Base-by-base conservation (phyloP, 2,113 vertebrate genomes). In the Bucco capensis region DNA sequence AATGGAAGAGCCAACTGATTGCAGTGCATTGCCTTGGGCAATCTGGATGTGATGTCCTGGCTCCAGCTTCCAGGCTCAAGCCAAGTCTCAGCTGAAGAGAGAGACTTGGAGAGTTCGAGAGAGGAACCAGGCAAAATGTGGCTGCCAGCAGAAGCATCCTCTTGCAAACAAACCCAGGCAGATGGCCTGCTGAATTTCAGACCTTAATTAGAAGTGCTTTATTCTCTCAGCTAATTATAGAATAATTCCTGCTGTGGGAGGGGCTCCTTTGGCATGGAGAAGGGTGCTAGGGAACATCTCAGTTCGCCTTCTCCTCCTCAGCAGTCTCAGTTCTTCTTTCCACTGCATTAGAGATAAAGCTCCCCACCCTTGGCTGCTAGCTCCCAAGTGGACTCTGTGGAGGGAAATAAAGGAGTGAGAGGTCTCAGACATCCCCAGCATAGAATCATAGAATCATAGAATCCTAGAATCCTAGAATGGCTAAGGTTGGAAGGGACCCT, bases 191-290 rank as follows among this genome's bases (percentile, higher is more conserved):
- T 90, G 86, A 77, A 88, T 94, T 93, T 88, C 54, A 88, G 30
- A 86, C 79, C 56, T 89, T 95, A 90, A 91, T 93, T 94, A 95
- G 92, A 94, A 91, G 60, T 46, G 33, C 51, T 95, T 86, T 95
- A 83, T 84, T 89, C 90, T 91, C 88, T 83, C 19, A 91, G 86
- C 65, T 94, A 93, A 95, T 95, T 92, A 91, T 51, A 94, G 82
- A 60, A 47, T 80, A 83, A 91, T 91, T 91, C 79, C 72, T 88
- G 51, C 64, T 80, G 76, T 38, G 76, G 82, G 90, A 91, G 61
- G 72, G 69, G 72, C 51, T 86, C 56, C 79, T 91, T 82, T 89
- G 85, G 69, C 92, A 71, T 38, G 69, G 65, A 74, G 60, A 83
- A 31, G 65, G 40, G 60, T 76, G 85, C 56, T 66, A 74, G 88